These are phyloP conservation scores for Triplophysa siluroides DNA, from an alignment of 2,113 vertebrate genomes.

Conservation along the genomic window DNA sequence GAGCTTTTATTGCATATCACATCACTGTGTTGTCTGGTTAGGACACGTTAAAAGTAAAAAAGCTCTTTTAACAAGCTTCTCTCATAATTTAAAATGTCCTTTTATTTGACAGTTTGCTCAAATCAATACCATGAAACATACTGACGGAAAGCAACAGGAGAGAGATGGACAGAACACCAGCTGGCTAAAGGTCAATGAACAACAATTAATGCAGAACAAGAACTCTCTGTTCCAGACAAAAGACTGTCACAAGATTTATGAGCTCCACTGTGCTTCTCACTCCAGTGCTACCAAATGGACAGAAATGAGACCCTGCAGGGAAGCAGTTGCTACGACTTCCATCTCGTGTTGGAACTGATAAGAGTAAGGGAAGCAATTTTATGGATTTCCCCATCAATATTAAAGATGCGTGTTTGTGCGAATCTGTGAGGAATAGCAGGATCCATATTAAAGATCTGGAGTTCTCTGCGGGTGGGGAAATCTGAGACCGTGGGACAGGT, in stretches of 20 bases:
- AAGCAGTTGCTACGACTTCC: constrained; percentile 17
- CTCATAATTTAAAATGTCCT: background rate
- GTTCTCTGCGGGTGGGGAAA: background rate
- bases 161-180: constrained; percentile 14
- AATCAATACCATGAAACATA: constrained; percentile 4
- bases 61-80: background rate
- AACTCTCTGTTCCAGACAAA: constrained; percentile 28
- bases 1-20: no score
- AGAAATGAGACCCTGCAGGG: constrained; percentile 4
- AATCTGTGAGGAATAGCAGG: background rate
- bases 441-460: constrained; percentile 30
- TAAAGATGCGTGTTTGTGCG: constrained; percentile 15
- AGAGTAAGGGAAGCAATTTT: constrained; percentile 34
- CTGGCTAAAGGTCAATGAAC: constrained; percentile 25
- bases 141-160: constrained; percentile 17
- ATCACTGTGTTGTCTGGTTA: no score
- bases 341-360: constrained; percentile 31
- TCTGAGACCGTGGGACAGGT: background rate
- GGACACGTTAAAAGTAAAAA: no score
- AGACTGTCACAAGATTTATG: background rate
- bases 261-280: constrained; percentile 12
- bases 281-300: constrained; percentile 2
- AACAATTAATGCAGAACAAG: constrained; percentile 37
- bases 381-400: constrained; percentile 38
- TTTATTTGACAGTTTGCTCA: constrained; percentile 11